A percentile compares a stretch with the other conserved stretches of the same genome.
Conservation (phyloP, 1,140 invertebrate genomes). For the Drosophila equinoxialis region DNA sequence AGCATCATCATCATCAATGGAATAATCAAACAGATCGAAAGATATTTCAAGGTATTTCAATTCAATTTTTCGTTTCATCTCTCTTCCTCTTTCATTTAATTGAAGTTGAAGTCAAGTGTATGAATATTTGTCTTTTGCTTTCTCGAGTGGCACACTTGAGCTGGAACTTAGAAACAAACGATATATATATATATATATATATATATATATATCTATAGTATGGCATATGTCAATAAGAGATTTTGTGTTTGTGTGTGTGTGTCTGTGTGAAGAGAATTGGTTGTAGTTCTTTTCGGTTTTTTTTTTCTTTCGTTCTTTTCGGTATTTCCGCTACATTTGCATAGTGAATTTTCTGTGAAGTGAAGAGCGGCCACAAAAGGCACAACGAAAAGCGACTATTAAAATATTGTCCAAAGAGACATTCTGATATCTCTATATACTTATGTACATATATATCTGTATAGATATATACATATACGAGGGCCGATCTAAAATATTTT, state of each 20-base stretch:
- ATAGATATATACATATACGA: neutral
- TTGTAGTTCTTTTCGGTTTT: neutral
- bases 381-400: constrained; percentile 16
- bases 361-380: constrained; percentile 18
- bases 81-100: constrained; percentile 23
- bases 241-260: neutral
- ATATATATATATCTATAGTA: constrained; percentile 27
- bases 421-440: constrained; percentile 10
- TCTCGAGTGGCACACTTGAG: constrained; percentile 71
- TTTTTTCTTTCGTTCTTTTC: constrained; percentile 31
- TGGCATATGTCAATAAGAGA: constrained; percentile 11
- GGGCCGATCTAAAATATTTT: neutral
- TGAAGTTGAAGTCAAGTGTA: constrained; percentile 60
- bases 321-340: constrained; percentile 77
- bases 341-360: constrained; percentile 46
- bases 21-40: constrained; percentile 20
- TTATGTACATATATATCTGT: neutral
- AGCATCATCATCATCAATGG: neutral
- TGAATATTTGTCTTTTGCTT: constrained; percentile 31
- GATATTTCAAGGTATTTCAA: constrained; percentile 51
- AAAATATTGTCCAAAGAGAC: constrained; percentile 15
- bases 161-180: constrained; percentile 44
- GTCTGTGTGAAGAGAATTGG: constrained; percentile 2
- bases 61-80: constrained; percentile 37
- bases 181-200: constrained; percentile 11